Percentiles rank a stretch among this genome's conserved stretches.
phyloP scores from a whole-genome alignment of 2,797 vertebrate genomes.

The Antrozous pallidus region DNA sequence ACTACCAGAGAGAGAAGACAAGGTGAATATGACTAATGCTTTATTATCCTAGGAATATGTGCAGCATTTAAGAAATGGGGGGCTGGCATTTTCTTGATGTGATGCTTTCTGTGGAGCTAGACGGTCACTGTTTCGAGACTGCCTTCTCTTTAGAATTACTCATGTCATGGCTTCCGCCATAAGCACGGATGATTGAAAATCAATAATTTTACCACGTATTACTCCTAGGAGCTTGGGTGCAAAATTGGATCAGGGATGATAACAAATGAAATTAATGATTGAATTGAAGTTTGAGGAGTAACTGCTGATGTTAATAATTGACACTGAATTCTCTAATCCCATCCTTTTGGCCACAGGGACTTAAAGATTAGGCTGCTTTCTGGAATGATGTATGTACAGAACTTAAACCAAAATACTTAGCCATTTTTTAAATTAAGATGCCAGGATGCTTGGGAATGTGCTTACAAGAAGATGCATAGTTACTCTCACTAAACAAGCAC shows the following conservation, averaged over 20 bases:
- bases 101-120: constrained; percentile 8
- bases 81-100: neutral
- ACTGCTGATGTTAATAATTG: constrained; percentile 37
- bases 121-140: constrained; percentile 3
- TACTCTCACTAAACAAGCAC: constrained; percentile 15
- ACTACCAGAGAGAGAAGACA: constrained; percentile 10
- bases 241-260: neutral
- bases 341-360: constrained; percentile 18
- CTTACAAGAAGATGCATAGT: neutral
- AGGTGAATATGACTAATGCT: constrained; percentile 7
- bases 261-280: constrained; percentile 13
- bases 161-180: neutral
- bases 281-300: neutral
- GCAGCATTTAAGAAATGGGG: constrained; percentile 18
- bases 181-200: neutral
- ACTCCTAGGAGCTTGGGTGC: neutral
- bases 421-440: constrained; percentile 4
- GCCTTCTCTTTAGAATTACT: constrained; percentile 41
- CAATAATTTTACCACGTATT: neutral
- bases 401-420: constrained; percentile 33
- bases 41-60: constrained; percentile 7
- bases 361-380: constrained; percentile 41
- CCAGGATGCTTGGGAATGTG: neutral
- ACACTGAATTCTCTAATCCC: constrained; percentile 22
- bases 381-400: constrained; percentile 5